A percentile compares a stretch with the other conserved stretches of the same genome.
phyloP scores from a whole-genome alignment of 2,113 vertebrate species.

The Nothocercus nigrocapillus region DNA sequence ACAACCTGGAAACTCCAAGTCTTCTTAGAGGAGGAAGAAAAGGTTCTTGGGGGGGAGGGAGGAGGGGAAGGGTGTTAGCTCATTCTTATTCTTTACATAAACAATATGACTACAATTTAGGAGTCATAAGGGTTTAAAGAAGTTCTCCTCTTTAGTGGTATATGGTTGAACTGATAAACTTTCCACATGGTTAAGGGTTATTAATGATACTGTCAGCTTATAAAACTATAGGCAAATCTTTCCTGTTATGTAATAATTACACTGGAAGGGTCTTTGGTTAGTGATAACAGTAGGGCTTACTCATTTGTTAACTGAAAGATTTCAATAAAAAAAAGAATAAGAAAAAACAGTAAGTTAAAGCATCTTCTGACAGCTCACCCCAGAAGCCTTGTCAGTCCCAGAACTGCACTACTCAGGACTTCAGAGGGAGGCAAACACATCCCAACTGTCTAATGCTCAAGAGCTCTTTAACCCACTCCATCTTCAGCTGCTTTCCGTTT shows the following conservation, averaged over 20 bases:
- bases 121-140: neutral
- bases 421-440: neutral
- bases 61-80: neutral
- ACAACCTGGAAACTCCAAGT: neutral
- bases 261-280: neutral
- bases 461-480: slow-evolving; percentile 51
- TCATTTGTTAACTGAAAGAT: neutral
- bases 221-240: neutral
- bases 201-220: neutral
- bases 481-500: neutral
- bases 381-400: slow-evolving; percentile 31
- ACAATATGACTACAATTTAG: neutral
- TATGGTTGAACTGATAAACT: neutral
- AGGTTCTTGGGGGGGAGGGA: neutral
- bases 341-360: neutral
- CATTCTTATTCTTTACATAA: neutral
- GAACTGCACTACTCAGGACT: neutral
- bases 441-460: neutral
- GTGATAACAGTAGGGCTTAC: slow-evolving; percentile 31
- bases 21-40: neutral
- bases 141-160: neutral
- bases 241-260: neutral
- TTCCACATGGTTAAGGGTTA: neutral
- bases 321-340: slow-evolving; percentile 28
- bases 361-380: slow-evolving; percentile 31